These are phyloP conservation scores for Oikopleura dioica DNA, from an alignment of 23 tunicate species.

Conservation along the genomic window DNA sequence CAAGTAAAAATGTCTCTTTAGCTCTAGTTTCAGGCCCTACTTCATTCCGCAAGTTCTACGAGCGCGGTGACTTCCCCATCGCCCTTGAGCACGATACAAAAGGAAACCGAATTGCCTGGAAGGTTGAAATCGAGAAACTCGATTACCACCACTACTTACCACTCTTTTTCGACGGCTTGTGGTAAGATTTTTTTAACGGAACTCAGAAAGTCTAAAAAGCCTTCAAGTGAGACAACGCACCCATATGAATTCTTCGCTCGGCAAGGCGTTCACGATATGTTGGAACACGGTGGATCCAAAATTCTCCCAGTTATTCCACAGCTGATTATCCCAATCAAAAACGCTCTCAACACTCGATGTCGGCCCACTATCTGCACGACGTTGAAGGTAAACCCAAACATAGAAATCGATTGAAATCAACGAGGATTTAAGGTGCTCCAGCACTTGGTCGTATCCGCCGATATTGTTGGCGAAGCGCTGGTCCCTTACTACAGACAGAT, in stretches of 20 bases:
- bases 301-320: conserved; percentile 98
- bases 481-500: conserved; percentile 97
- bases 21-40: conserved; percentile 56
- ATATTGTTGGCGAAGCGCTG: conserved; percentile 91
- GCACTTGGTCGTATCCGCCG: conserved; percentile 89
- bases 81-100: conserved; percentile 97
- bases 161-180: conserved; percentile 76
- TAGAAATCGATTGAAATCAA: background rate
- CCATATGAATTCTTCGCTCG: conserved; percentile 98
- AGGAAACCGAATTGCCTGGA: conserved; percentile 99
- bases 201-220: no score
- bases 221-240: conserved; percentile 73
- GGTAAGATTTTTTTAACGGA: conserved; percentile 15
- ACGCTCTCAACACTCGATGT: conserved; percentile 79
- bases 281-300: conserved; percentile 96
- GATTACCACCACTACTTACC: conserved; percentile 99
- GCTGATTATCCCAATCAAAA: conserved; percentile 90
- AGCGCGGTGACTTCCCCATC: conserved; percentile 96
- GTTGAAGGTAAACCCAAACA: conserved; percentile 18
- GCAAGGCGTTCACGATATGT: conserved; percentile 98
- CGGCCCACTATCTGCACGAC: conserved; percentile 76
- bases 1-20: no score
- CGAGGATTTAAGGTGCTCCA: conserved; percentile 27
- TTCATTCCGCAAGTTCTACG: conserved; percentile 90
- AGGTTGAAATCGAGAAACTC: conserved; percentile 86